A percentile compares a stretch with the other conserved stretches of the same genome.
Conservation (phyloP, 1,140 invertebrate species). For the Dolichoris vasculosae region DNA sequence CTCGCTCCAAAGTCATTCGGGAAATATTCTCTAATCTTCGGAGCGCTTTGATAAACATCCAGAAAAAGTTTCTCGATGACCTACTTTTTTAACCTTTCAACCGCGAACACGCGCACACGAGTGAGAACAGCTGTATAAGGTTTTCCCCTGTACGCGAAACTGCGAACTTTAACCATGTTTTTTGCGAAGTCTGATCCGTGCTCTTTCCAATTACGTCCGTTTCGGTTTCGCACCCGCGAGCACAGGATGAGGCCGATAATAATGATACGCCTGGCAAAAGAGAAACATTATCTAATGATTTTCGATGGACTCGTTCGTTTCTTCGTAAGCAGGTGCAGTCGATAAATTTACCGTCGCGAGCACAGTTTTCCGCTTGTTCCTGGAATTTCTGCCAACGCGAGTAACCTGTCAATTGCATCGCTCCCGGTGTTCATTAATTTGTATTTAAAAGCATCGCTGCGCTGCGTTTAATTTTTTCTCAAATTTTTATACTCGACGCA, state of each 20-base stretch:
- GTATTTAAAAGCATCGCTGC: neutral
- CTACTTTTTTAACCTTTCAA: constrained; percentile 47
- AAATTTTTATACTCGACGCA: neutral
- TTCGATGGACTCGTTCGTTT: neutral
- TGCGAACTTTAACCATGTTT: constrained; percentile 8
- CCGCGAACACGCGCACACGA: neutral
- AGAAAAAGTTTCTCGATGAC: constrained; percentile 48
- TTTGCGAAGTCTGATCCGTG: neutral
- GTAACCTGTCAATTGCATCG: constrained; percentile 1
- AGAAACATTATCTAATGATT: constrained; percentile 9
- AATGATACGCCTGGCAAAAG: neutral
- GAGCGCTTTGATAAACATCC: constrained; percentile 24
- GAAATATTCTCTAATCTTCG: constrained; percentile 42
- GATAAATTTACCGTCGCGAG: constrained; percentile 12
- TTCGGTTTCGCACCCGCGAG: neutral
- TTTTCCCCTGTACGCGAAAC: neutral
- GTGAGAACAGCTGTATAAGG: neutral
- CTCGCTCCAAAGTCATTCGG: neutral
- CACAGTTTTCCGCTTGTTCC: neutral
- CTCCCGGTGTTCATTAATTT: constrained; percentile 18
- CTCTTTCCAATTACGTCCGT: neutral
- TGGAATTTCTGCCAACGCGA: neutral
- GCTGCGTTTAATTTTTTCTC: neutral
- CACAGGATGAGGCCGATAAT: neutral
- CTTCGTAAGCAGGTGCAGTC: neutral